Evolutionary conservation across 2,113 vertebrate species (phyloP).

Genomic region (Uria lomvia): DNA sequence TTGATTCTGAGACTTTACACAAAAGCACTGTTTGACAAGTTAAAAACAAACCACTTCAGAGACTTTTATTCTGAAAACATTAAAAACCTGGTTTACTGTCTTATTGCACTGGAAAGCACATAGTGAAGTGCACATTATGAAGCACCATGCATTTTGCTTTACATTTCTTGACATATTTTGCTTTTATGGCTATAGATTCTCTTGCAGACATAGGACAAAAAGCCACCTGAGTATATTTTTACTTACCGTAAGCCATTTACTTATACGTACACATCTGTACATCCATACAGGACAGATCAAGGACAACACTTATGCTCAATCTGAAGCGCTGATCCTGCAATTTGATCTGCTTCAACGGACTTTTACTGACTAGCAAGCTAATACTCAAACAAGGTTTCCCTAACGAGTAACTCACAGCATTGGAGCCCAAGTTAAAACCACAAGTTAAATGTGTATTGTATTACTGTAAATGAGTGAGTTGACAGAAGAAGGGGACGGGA

Average conservation of each 20-base stretch:
- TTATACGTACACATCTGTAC: background rate
- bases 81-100: background rate
- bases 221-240: background rate
- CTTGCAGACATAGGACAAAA: background rate
- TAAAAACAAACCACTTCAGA: background rate
- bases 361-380: background rate
- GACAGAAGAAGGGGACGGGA: background rate
- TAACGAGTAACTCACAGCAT: background rate
- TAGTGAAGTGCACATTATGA: background rate
- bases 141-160: background rate
- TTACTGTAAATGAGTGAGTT: background rate
- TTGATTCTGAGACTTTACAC: background rate
- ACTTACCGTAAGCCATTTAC: background rate
- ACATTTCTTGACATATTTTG: background rate
- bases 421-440: background rate
- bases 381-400: background rate
- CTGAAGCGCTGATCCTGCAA: background rate
- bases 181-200: background rate
- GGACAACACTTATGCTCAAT: background rate
- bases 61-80: background rate
- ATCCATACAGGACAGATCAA: background rate
- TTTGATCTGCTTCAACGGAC: background rate
- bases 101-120: fast-evolving
- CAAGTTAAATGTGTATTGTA: background rate
- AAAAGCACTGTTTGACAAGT: background rate